Percentiles rank a stretch among this genome's conserved stretches.
Conservation (phyloP, 1,140 invertebrate species). For the Macrotrachela quadricornifera region DNA sequence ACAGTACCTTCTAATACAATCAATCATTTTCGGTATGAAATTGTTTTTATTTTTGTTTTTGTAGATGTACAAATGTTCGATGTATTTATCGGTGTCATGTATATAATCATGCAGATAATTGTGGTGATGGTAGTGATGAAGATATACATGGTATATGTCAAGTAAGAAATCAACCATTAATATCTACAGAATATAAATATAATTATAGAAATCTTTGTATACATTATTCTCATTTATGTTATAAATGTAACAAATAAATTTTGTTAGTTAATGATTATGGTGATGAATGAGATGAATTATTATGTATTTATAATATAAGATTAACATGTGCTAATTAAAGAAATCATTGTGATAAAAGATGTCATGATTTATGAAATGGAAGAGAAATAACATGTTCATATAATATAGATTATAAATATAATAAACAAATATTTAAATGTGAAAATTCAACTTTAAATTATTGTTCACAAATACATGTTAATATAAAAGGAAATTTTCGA, state of each 20-base stretch:
- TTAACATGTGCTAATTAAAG: not conserved
- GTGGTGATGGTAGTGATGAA: constrained; percentile 37
- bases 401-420: not conserved
- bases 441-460: not conserved
- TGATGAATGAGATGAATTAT: constrained; percentile 11
- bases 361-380: not conserved
- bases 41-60: constrained; percentile 75
- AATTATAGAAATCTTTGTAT: too few relatives aligned
- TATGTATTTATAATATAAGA: not conserved
- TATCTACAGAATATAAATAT: too few relatives aligned
- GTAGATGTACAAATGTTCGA: constrained; percentile 68
- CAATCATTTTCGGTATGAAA: not conserved
- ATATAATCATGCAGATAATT: constrained; percentile 40
- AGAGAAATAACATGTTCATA: constrained; percentile 2
- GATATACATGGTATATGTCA: too few relatives aligned
- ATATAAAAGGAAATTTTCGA: too few relatives aligned
- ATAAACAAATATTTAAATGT: not conserved
- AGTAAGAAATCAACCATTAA: too few relatives aligned
- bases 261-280: constrained; percentile 1
- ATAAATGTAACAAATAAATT: too few relatives aligned
- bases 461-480: not conserved
- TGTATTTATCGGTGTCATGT: constrained; percentile 52
- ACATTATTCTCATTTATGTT: too few relatives aligned
- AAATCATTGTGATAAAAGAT: constrained; percentile 3
- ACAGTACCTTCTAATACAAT: not conserved